These are phyloP conservation scores for Apostichopus japonicus DNA, from an alignment of 35 echinoderm and acorn worm species.

Conservation along the genomic window DNA sequence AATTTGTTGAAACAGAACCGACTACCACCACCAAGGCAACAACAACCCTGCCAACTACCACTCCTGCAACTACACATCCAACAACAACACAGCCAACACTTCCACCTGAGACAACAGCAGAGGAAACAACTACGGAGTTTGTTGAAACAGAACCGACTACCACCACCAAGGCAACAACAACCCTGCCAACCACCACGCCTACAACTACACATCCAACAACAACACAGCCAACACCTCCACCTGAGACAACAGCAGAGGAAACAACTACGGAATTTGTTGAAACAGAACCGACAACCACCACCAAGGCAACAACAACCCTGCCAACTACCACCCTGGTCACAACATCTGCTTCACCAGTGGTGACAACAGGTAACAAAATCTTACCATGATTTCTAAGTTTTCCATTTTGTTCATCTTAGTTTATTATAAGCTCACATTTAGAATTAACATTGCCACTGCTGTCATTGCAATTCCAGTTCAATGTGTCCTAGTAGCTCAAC, in stretches of 20 bases:
- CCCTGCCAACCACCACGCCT: background rate
- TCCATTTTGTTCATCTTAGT: too few relatives aligned
- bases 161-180: too few relatives aligned
- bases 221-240: background rate
- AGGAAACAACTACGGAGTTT: too few relatives aligned
- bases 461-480: too few relatives aligned
- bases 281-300: conserved; percentile 19
- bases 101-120: too few relatives aligned
- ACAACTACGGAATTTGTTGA: background rate
- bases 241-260: background rate
- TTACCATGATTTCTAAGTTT: too few relatives aligned
- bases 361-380: too few relatives aligned
- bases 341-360: background rate
- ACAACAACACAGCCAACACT: too few relatives aligned
- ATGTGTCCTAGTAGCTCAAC: too few relatives aligned
- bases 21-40: background rate
- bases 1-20: background rate
- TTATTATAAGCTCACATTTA: too few relatives aligned
- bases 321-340: background rate
- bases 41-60: background rate
- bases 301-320: background rate
- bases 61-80: background rate
- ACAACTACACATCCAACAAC: conserved; percentile 14
- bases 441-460: too few relatives aligned
- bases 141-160: too few relatives aligned